These are phyloP conservation scores for Genyomyrus donnyi DNA, from an alignment of 2,113 vertebrate species.

Conservation along the genomic window DNA sequence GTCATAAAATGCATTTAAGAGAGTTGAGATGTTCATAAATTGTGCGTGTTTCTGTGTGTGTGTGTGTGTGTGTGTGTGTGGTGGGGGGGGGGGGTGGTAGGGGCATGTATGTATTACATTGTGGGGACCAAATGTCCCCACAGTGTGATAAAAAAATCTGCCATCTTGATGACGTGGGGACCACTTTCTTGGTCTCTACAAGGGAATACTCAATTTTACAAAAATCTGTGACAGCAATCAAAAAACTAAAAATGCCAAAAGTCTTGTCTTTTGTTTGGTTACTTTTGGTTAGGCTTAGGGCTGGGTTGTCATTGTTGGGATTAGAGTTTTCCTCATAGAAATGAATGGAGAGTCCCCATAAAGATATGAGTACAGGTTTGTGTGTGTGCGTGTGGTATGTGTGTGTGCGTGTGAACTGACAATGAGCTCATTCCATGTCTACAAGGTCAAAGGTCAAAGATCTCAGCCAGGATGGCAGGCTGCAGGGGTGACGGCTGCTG, in stretches of 20 bases:
- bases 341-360: background rate
- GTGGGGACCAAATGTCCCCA: background rate
- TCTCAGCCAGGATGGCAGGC: background rate
- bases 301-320: background rate
- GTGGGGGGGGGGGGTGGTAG: no score
- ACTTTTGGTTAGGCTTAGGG: no score
- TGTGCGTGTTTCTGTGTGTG: background rate
- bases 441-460: background rate
- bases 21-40: background rate
- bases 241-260: no score
- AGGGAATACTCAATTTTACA: no score
- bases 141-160: background rate
- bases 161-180: background rate
- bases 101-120: background rate
- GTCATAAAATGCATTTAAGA: background rate
- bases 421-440: background rate
- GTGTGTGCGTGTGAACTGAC: background rate
- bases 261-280: no score
- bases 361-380: background rate
- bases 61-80: background rate
- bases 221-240: no score
- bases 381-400: background rate
- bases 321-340: background rate
- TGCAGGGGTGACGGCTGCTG: background rate
- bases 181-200: background rate